These are phyloP conservation scores for Hydrolagus affinis DNA, from an alignment of 2,113 vertebrate genomes.

Conservation along the genomic window DNA sequence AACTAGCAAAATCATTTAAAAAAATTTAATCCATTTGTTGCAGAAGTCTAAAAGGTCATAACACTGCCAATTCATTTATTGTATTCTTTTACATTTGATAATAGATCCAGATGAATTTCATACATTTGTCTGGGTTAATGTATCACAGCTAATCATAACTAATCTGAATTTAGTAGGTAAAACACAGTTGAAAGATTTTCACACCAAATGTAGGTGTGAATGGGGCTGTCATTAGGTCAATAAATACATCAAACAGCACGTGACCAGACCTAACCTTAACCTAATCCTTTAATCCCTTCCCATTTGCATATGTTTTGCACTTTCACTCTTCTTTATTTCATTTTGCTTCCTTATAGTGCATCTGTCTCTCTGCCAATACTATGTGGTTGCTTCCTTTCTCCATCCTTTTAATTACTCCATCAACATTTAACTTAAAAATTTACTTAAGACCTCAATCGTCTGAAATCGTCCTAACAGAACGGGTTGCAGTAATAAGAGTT, in stretches of 20 bases:
- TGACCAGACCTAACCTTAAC: slow-evolving; percentile 7
- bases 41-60: neutral
- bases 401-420: too few relatives aligned
- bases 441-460: neutral
- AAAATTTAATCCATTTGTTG: neutral
- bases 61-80: neutral
- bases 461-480: too few relatives aligned
- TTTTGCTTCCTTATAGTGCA: neutral
- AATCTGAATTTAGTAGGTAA: neutral
- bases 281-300: slow-evolving; percentile 21
- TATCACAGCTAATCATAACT: neutral
- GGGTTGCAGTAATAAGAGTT: neutral
- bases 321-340: neutral
- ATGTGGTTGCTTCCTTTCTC: neutral
- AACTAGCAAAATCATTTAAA: neutral
- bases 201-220: neutral
- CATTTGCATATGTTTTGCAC: neutral
- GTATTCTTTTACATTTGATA: neutral
- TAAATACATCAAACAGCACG: neutral
- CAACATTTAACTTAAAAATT: neutral
- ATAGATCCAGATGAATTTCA: neutral
- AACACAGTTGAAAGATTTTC: neutral
- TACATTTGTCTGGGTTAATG: neutral
- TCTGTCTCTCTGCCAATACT: neutral
- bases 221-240: slow-evolving; percentile 1